Evolutionary conservation across 2,888 invertebrate species (phyloP).

Genomic region (Eilema caniola): DNA sequence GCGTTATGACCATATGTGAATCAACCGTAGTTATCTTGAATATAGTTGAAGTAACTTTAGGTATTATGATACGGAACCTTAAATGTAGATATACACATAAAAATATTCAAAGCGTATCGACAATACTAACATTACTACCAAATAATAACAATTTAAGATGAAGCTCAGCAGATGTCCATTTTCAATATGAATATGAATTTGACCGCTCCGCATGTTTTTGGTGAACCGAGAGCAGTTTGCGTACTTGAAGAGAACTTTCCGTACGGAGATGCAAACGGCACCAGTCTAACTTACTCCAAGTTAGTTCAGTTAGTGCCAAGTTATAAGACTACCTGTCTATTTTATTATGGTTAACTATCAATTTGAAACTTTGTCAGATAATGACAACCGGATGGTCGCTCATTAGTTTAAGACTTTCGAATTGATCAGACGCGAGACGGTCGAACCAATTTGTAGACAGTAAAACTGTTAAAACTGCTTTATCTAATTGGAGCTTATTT

Average conservation of each 20-base stretch:
- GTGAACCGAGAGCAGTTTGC: slow-evolving; percentile 17
- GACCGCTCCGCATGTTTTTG: slow-evolving; percentile 23
- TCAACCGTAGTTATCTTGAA: no score
- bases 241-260: slow-evolving; percentile 8
- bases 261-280: neutral
- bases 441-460: no score
- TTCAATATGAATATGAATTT: slow-evolving; percentile 55
- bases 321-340: slow-evolving; percentile 4
- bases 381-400: neutral
- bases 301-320: slow-evolving; percentile 1
- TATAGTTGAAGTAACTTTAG: no score
- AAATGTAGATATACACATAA: no score
- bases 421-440: no score
- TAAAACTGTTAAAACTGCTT: no score
- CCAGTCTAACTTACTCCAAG: neutral
- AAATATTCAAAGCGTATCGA: no score
- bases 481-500: no score
- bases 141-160: slow-evolving; percentile 46
- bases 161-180: slow-evolving; percentile 31
- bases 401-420: neutral
- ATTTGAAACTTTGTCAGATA: neutral
- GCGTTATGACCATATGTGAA: no score
- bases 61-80: no score
- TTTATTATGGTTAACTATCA: neutral
- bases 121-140: no score